These are phyloP conservation scores for Sesia bembeciformis DNA, from an alignment of 2,888 invertebrate species.

Conservation along the genomic window DNA sequence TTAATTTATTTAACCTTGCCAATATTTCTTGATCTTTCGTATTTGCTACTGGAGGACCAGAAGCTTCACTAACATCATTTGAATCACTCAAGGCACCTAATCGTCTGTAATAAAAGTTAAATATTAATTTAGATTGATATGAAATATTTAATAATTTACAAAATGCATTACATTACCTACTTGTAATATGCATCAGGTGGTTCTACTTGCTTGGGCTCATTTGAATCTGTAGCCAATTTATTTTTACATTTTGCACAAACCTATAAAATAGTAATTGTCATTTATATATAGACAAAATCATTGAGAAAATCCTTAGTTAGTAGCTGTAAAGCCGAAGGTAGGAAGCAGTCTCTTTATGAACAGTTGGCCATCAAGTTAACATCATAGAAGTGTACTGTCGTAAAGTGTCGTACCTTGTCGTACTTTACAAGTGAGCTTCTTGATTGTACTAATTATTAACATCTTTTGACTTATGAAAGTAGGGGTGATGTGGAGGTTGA, in stretches of 20 bases:
- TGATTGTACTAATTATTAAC: no score
- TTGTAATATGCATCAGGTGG: slow-evolving; percentile 75
- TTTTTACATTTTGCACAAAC: slow-evolving; percentile 55
- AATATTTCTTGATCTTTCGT: slow-evolving; percentile 77
- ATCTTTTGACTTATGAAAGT: no score
- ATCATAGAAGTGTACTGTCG: no score
- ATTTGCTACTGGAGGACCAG: slow-evolving; percentile 31
- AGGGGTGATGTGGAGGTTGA: no score
- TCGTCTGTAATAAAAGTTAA: slow-evolving; percentile 15
- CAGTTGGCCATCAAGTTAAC: no score
- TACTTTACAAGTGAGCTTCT: no score
- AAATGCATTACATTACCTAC: slow-evolving; percentile 35
- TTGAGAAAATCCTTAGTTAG: no score
- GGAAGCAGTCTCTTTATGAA: no score
- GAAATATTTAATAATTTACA: neutral
- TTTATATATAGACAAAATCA: no score
- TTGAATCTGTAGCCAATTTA: slow-evolving; percentile 10
- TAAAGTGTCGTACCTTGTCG: no score
- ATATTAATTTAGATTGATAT: neutral
- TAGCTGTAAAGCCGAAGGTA: no score
- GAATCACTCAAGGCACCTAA: slow-evolving; percentile 13
- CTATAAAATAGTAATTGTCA: slow-evolving; percentile 21
- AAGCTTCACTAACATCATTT: slow-evolving; percentile 6
- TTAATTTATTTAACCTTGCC: slow-evolving; percentile 79
- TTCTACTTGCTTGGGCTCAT: slow-evolving; percentile 18